phyloP scores from a whole-genome alignment of 2,888 invertebrate species.

The Allacma fusca region DNA sequence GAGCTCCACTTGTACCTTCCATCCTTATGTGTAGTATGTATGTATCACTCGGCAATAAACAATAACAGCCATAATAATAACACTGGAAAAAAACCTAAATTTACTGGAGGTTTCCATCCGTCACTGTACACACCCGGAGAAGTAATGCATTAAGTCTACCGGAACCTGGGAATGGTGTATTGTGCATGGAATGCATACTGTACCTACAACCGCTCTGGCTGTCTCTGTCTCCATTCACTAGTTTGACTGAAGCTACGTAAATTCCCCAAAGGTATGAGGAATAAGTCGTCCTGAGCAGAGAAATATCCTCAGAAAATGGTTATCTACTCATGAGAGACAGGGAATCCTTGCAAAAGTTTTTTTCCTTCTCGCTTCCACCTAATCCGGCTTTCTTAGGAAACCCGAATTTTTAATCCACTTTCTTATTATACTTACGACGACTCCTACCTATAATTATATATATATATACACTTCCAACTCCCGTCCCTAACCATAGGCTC shows the following conservation, averaged over 20 bases:
- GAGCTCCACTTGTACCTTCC: too few species aligned
- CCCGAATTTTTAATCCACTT: conserved; percentile 61
- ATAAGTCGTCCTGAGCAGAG: conserved; percentile 21
- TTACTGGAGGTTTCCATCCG: background rate
- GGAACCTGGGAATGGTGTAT: background rate
- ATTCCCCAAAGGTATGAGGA: conserved; percentile 40
- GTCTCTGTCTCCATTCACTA: conserved; percentile 3
- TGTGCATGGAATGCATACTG: background rate
- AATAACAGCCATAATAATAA: conserved; percentile 2
- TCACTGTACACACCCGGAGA: background rate
- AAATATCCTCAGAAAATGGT: conserved; percentile 41
- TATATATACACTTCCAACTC: conserved; percentile 16
- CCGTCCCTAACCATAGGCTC: background rate
- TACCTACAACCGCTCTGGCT: background rate
- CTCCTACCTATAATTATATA: background rate
- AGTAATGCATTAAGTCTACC: background rate
- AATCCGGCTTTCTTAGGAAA: conserved; percentile 60
- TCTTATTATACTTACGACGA: conserved; percentile 45
- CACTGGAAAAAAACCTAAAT: background rate
- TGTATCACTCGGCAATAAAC: background rate
- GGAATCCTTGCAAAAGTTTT: conserved; percentile 59
- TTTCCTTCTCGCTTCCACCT: conserved; percentile 51
- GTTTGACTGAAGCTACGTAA: conserved; percentile 34
- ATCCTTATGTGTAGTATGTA: too few species aligned
- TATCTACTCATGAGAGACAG: conserved; percentile 32